A percentile compares a stretch with the other conserved stretches of the same genome.
These are phyloP conservation scores for Hylia prasina DNA, from an alignment of 2,113 vertebrate genomes.

Conservation along the genomic window DNA sequence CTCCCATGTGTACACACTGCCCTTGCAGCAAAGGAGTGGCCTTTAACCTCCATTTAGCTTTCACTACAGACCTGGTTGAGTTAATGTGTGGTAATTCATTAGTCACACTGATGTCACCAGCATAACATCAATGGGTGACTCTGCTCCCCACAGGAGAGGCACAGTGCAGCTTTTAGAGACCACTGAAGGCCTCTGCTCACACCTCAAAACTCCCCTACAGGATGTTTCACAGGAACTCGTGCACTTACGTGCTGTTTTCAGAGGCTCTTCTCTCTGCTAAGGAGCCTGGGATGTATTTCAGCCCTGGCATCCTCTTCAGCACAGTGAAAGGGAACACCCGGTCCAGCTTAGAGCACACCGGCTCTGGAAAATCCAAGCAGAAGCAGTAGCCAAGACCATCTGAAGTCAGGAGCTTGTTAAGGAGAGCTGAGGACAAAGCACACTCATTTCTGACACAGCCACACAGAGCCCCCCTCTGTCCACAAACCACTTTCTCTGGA, in stretches of 20 bases:
- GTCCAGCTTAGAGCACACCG: conserved; percentile 67
- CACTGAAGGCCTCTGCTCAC: not conserved
- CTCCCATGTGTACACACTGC: not conserved
- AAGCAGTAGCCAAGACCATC: conserved; percentile 78
- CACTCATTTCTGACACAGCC: not conserved
- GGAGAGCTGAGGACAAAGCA: not conserved
- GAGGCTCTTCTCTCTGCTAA: conserved; percentile 70
- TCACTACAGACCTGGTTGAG: not conserved
- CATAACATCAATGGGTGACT: not conserved
- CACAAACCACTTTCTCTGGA: not conserved
- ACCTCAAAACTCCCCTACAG: not conserved
- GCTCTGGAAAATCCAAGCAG: conserved; percentile 73
- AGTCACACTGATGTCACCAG: not conserved
- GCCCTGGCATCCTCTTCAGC: conserved; percentile 65
- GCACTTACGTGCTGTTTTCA: conserved; percentile 68
- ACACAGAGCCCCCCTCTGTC: not conserved
- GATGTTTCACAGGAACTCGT: not conserved
- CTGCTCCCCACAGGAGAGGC: not conserved
- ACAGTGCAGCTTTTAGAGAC: not conserved
- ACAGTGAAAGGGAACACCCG: conserved; percentile 73
- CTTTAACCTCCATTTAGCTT: not conserved
- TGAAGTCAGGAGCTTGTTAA: conserved; percentile 57
- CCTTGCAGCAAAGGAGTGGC: not conserved
- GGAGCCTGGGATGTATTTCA: conserved; percentile 77
- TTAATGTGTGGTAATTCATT: not conserved